Evolutionary conservation across 1,140 invertebrate species (phyloP), one percentile per base, ranked within the genome.

Genomic region (Helicoverpa zea): DNA sequence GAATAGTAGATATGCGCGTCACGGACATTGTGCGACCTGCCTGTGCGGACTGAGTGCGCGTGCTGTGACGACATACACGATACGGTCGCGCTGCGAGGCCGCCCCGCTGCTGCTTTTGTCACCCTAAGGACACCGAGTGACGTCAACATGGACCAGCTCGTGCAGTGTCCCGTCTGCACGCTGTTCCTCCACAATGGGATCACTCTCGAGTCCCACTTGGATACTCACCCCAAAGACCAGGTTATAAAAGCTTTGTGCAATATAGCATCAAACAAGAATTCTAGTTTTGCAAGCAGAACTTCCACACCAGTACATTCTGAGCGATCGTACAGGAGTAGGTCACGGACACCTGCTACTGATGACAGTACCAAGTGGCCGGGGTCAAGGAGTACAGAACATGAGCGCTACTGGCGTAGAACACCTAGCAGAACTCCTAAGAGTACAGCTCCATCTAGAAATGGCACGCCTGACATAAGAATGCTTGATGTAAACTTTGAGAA

Each of bases 161-260:
- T 96, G 82, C 96, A 96, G 88, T 98, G 97, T 94, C 98, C 98
- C 30, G 97, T 98, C 63, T 98, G 97, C 95, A 98, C 97, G 23
- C 95, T 98, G 58, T 98, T 96, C 90, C 95, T 98, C 64, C 96
- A 97, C 81, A 97, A 97, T 93, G 97, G 97, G 47, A 98, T 98
- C 94, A 97, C 97, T 74, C 93, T 98, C 79, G 97, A 97, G 86
- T 96, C 96, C 81, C 97, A 98, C 92, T 95, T 98, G 89, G 96
- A 97, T 87, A 98, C 97, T 9, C 97, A 98, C 95, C 97, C 98
- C 29, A 98, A 98, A 90, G 97, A 98, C 88, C 97, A 98, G 91
- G 97, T 98, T 35, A 98, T 98, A 82, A 97, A 97, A 88, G 98
- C 98, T n/a, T 93, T 98, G 61, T 95, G 95, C 84, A 88, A 56